Evolutionary conservation across 2,888 invertebrate genomes (phyloP).

Genomic region (Matsumyia berberina): DNA sequence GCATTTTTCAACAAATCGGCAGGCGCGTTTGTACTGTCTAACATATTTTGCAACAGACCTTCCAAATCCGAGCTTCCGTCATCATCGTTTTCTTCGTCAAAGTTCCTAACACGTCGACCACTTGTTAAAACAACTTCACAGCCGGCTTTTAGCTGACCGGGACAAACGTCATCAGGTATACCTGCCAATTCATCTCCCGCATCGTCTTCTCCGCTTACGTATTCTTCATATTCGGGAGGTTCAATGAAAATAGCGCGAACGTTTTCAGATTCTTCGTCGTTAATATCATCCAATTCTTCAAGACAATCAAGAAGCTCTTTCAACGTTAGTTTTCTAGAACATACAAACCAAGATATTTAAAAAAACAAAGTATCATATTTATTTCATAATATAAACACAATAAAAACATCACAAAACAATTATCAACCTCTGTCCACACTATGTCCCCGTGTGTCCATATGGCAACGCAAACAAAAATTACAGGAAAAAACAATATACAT

Average conservation of each 20-base stretch:
- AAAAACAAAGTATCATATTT: not conserved
- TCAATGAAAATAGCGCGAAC: not conserved
- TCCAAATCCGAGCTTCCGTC: not conserved
- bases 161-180: slow-evolving; percentile 3
- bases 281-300: not conserved
- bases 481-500: not conserved
- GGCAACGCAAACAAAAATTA: not conserved
- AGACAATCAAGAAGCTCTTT: not conserved
- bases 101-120: not conserved
- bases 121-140: not conserved
- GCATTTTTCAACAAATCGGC: not conserved
- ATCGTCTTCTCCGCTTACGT: slow-evolving; percentile 3
- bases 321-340: not conserved
- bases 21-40: not conserved
- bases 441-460: not conserved
- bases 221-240: slow-evolving; percentile 6
- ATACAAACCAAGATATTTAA: not conserved
- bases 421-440: not conserved
- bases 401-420: not conserved
- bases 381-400: not conserved
- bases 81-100: not conserved
- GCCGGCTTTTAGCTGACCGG: not conserved
- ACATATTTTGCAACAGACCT: not conserved
- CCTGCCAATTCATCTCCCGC: not conserved
- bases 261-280: not conserved